A percentile compares a stretch with the other conserved stretches of the same genome.
Evolutionary conservation across 2,113 vertebrate species (phyloP).

Genomic region (Brachyistius frenatus): DNA sequence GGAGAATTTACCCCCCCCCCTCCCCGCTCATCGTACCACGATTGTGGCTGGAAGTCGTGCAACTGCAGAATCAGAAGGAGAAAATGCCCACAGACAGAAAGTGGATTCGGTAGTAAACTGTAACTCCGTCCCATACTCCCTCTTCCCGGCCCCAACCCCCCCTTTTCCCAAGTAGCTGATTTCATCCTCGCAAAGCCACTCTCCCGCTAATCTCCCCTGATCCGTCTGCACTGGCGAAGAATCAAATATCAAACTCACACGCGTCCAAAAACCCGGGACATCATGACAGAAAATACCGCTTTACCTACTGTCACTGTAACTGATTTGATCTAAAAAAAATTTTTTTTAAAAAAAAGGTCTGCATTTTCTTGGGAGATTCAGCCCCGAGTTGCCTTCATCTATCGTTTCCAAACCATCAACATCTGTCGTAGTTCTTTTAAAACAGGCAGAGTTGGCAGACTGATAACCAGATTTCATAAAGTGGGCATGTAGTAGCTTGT

Average conservation of each 20-base stretch:
- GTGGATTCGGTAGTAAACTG: conserved; percentile 39
- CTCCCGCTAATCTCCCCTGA: conserved; percentile 78
- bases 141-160: conserved; percentile 25
- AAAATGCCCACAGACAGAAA: conserved; percentile 19
- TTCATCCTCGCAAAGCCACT: conserved; percentile 79
- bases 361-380: not conserved
- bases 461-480: conserved; percentile 73
- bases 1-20: not conserved
- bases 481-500: conserved; percentile 74
- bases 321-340: no score
- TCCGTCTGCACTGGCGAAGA: conserved; percentile 73
- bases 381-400: not conserved
- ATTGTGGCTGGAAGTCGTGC: conserved; percentile 4
- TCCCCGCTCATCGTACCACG: conserved; percentile 5
- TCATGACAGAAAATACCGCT: conserved; percentile 14
- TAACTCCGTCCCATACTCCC: conserved; percentile 36
- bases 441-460: conserved; percentile 49
- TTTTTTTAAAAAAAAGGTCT: not conserved
- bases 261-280: conserved; percentile 38
- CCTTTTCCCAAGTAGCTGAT: conserved; percentile 75
- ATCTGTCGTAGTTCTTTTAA: conserved; percentile 12
- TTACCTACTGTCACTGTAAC: not conserved
- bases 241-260: conserved; percentile 70
- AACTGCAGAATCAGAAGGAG: conserved; percentile 9
- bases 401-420: not conserved